A percentile compares a stretch with the other conserved stretches of the same genome.
These are phyloP conservation scores for Papilio elwesi DNA, from an alignment of 2,888 invertebrate species.

Conservation along the genomic window DNA sequence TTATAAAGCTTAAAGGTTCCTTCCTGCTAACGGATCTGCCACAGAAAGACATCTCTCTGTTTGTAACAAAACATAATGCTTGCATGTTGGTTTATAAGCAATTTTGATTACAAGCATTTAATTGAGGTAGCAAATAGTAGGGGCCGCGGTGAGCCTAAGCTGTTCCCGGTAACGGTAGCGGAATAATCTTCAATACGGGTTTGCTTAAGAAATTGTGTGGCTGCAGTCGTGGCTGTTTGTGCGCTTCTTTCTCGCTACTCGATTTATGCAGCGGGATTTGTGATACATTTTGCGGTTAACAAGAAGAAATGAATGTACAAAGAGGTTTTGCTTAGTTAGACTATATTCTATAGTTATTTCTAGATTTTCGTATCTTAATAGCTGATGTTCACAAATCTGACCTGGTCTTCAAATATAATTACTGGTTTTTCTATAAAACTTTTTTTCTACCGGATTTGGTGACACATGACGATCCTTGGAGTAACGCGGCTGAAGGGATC, in stretches of 20 bases:
- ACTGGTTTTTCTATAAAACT: too few relatives aligned
- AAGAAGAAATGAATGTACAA: conserved; percentile 16
- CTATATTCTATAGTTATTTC: neutral
- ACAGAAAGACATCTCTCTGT: too few relatives aligned
- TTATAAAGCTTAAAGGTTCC: too few relatives aligned
- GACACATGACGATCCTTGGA: too few relatives aligned
- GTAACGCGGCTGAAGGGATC: too few relatives aligned
- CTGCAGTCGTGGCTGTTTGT: conserved; percentile 70
- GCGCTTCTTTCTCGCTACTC: conserved; percentile 61
- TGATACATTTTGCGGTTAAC: conserved; percentile 21
- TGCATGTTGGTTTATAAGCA: neutral
- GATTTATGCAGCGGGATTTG: conserved; percentile 35
- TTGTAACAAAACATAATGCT: too few relatives aligned
- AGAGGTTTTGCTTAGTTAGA: neutral
- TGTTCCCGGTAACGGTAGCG: conserved; percentile 76
- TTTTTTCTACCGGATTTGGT: too few relatives aligned
- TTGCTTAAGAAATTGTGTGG: conserved; percentile 82
- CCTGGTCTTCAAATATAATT: too few relatives aligned
- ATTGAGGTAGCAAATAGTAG: conserved; percentile 52
- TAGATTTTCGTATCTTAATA: too few relatives aligned
- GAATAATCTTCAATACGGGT: conserved; percentile 76
- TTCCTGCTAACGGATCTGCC: too few relatives aligned
- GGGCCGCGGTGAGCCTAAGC: conserved; percentile 43
- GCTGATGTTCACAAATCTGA: too few relatives aligned
- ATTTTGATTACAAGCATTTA: neutral